Conservation (phyloP, 92 coral and sea anemone genomes). For the Heteractis magnifica region DNA sequence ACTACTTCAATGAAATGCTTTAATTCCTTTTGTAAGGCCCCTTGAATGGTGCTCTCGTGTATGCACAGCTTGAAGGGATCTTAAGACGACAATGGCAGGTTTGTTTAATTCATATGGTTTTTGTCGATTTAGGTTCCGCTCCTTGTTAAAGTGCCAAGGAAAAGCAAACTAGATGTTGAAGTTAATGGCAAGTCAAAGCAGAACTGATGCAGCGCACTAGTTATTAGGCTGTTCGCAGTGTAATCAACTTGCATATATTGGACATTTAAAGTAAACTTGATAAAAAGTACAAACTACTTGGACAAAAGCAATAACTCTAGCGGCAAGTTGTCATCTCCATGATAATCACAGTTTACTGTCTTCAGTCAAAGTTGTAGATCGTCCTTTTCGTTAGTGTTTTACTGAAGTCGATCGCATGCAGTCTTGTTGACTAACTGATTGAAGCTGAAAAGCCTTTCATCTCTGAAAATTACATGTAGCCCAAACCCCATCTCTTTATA, state of each 20-base stretch:
- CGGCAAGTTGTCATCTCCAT: not conserved
- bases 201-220: not conserved
- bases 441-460: no score
- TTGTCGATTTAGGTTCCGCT: slow-evolving; percentile 17
- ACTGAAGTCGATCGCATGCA: no score
- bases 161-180: slow-evolving; percentile 9
- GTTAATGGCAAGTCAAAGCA: not conserved
- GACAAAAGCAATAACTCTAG: slow-evolving; percentile 7
- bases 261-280: not conserved
- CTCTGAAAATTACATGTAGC: no score
- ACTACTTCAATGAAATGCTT: slow-evolving; percentile 1
- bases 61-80: slow-evolving; percentile 56
- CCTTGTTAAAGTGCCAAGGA: slow-evolving; percentile 9
- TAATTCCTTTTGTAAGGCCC: not conserved
- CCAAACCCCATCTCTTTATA: no score
- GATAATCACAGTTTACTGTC: not conserved
- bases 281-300: not conserved
- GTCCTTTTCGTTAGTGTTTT: no score
- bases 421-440: no score
- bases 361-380: no score
- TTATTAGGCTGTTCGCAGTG: slow-evolving; percentile 2
- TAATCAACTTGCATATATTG: not conserved
- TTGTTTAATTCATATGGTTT: slow-evolving; percentile 51
- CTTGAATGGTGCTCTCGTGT: slow-evolving; percentile 17
- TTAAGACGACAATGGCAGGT: slow-evolving; percentile 57